A percentile compares a stretch with the other conserved stretches of the same genome.
These are phyloP conservation scores for Eristalis arbustorum DNA, from an alignment of 2,888 invertebrate species.

Conservation along the genomic window DNA sequence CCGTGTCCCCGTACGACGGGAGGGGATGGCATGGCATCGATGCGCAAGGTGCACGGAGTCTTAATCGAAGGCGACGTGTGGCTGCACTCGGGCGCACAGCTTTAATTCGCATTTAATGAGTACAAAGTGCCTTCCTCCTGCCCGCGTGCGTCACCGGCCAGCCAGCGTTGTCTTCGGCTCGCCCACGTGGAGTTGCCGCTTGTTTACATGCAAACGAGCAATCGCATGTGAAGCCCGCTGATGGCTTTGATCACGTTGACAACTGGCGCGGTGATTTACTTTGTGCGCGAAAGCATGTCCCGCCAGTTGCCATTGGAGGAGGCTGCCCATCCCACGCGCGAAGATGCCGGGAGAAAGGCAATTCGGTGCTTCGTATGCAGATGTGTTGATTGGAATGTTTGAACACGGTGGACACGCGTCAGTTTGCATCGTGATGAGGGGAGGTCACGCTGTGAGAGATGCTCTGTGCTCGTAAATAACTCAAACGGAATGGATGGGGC, in stretches of 20 bases:
- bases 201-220: not conserved
- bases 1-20: not conserved
- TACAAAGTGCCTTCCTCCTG: not conserved
- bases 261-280: slow-evolving; percentile 22
- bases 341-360: not conserved
- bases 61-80: slow-evolving; percentile 26
- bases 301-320: not conserved
- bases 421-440: not conserved
- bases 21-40: not conserved
- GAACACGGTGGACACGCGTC: not conserved
- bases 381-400: not conserved
- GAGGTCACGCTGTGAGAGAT: not conserved
- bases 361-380: not conserved
- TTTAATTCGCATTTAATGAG: slow-evolving; percentile 43
- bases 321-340: not conserved
- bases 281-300: slow-evolving; percentile 3
- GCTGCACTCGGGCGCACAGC: slow-evolving; percentile 20
- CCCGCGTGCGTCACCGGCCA: not conserved
- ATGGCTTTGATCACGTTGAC: slow-evolving; percentile 43
- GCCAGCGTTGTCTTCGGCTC: not conserved
- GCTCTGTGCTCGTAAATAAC: not conserved
- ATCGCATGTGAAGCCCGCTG: slow-evolving; percentile 9
- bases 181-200: not conserved
- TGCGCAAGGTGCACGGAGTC: slow-evolving; percentile 22
- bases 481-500: not conserved